Conservation (phyloP, 2,888 invertebrate genomes). For the Drosophila borealis region DNA sequence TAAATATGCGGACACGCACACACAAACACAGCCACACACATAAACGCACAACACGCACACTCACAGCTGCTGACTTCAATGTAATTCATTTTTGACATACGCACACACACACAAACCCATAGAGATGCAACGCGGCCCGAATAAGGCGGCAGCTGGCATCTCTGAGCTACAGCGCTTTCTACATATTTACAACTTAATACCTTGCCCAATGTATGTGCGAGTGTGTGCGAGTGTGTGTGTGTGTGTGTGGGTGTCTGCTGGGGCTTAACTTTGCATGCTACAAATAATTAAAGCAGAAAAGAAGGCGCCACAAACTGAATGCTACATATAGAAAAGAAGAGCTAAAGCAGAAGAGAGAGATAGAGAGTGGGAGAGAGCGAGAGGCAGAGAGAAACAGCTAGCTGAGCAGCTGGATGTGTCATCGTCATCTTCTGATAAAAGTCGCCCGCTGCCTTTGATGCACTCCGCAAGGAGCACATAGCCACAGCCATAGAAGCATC, state of each 20-base stretch:
- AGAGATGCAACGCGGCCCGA: slow-evolving; percentile 1
- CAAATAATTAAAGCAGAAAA: slow-evolving; percentile 76
- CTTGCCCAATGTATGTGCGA: slow-evolving; percentile 51
- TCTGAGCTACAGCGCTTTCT: slow-evolving; percentile 44
- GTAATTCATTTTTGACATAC: slow-evolving; percentile 73
- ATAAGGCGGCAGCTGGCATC: slow-evolving; percentile 51
- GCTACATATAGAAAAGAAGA: background rate
- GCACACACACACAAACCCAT: slow-evolving; percentile 18
- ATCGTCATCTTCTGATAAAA: slow-evolving; percentile 53
- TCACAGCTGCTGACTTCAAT: slow-evolving; percentile 50
- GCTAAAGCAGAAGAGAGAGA: slow-evolving; percentile 1
- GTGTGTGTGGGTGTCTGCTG: slow-evolving; percentile 26
- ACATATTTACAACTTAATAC: slow-evolving; percentile 77
- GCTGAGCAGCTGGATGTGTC: slow-evolving; percentile 64
- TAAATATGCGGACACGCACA: slow-evolving; percentile 62
- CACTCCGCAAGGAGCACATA: slow-evolving; percentile 21
- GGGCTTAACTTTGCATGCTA: slow-evolving; percentile 73
- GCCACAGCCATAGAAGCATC: slow-evolving; percentile 36
- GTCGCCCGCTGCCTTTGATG: slow-evolving; percentile 61
- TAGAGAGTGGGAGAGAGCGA: background rate
- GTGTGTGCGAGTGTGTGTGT: slow-evolving; percentile 28
- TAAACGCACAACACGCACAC: slow-evolving; percentile 22
- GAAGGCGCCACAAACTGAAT: slow-evolving; percentile 44
- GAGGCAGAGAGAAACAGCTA: slow-evolving; percentile 39
- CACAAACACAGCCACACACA: slow-evolving; percentile 17